Conservation (phyloP, 2,113 vertebrate species). For the Prinia subflava region DNA sequence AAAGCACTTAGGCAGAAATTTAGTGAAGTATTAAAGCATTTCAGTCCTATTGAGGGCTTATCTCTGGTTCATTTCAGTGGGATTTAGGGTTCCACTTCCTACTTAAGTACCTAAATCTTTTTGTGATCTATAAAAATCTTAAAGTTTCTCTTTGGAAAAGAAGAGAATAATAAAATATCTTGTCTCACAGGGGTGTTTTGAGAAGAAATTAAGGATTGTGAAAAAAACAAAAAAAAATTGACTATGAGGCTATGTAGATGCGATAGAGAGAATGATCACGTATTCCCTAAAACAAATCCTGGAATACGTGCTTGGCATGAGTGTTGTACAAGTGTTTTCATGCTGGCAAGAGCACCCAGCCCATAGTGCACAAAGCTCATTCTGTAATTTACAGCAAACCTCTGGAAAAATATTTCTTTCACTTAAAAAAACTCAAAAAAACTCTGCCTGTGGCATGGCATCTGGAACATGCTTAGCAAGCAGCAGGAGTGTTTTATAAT, state of each 20-base stretch:
- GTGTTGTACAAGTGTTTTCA: not conserved
- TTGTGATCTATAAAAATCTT: not conserved
- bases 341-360: not conserved
- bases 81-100: constrained; percentile 22
- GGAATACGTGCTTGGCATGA: not conserved
- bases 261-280: not conserved
- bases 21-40: constrained; percentile 1
- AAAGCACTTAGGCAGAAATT: constrained; percentile 1
- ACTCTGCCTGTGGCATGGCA: not conserved
- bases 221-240: not conserved
- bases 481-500: constrained; percentile 41
- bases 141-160: not conserved
- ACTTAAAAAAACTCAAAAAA: not conserved
- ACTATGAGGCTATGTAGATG: not conserved
- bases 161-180: not conserved
- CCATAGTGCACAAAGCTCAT: not conserved
- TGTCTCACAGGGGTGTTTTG: not conserved
- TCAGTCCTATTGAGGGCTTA: not conserved
- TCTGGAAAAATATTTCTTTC: not conserved
- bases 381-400: not conserved
- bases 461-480: constrained; percentile 2
- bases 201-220: not conserved
- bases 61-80: not conserved
- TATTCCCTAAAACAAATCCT: not conserved
- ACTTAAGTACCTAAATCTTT: not conserved